phyloP scores from a whole-genome alignment of 2,888 invertebrate species.

The Abrostola tripartita region DNA sequence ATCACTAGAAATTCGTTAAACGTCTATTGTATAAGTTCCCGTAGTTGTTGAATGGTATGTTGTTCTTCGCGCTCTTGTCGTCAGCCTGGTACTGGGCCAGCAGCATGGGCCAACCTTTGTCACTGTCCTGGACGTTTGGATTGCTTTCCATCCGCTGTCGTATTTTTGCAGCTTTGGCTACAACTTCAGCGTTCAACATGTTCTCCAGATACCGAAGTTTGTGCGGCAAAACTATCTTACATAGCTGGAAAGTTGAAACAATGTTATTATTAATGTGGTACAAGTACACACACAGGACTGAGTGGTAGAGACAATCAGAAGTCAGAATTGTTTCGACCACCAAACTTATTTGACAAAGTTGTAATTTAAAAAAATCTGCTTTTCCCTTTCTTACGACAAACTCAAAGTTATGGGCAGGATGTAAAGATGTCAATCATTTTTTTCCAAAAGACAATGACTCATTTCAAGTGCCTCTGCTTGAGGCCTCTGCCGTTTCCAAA shows the following conservation, averaged over 20 bases:
- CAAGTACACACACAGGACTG: too few relatives aligned
- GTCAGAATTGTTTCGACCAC: too few relatives aligned
- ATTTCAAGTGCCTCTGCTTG: too few relatives aligned
- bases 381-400: too few relatives aligned
- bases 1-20: constrained; percentile 58
- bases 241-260: constrained; percentile 66
- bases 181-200: constrained; percentile 81
- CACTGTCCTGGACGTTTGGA: constrained; percentile 73
- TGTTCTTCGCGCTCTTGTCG: constrained; percentile 59
- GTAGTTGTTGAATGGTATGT: constrained; percentile 49
- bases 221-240: constrained; percentile 81
- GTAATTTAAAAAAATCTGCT: too few relatives aligned
- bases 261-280: not conserved
- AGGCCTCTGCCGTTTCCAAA: too few relatives aligned
- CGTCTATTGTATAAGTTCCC: constrained; percentile 65
- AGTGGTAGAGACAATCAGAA: too few relatives aligned
- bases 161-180: constrained; percentile 81
- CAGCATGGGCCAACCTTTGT: constrained; percentile 79
- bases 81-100: constrained; percentile 76
- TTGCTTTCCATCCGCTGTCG: constrained; percentile 78
- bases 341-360: too few relatives aligned
- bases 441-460: too few relatives aligned
- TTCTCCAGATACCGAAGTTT: constrained; percentile 83
- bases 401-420: too few relatives aligned
- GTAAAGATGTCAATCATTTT: too few relatives aligned